Conservation (phyloP, 2,888 invertebrate genomes). For the Siphlonurus alternatus region DNA sequence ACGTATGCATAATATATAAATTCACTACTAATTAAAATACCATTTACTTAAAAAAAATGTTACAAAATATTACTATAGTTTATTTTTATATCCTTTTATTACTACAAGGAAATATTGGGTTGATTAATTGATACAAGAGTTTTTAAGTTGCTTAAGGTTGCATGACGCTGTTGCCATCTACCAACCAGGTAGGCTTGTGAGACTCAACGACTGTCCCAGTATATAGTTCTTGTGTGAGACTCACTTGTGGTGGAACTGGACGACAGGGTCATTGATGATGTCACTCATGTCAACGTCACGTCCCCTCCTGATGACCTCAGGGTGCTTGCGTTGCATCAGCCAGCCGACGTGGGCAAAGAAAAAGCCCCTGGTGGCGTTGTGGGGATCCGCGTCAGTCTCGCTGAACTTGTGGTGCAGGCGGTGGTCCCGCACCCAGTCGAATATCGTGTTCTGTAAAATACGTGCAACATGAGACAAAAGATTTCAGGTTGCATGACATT, state of each 20-base stretch:
- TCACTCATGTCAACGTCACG: conserved; percentile 68
- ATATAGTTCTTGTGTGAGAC: too few relatives aligned
- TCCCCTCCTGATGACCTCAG: conserved; percentile 62
- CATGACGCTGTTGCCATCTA: too few relatives aligned
- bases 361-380: conserved; percentile 66
- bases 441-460: conserved; percentile 27
- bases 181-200: too few relatives aligned
- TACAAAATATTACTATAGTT: too few relatives aligned
- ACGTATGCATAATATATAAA: not conserved
- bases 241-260: conserved; percentile 61
- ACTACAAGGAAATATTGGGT: too few relatives aligned
- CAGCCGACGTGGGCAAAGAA: conserved; percentile 89
- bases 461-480: not conserved
- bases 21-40: not conserved
- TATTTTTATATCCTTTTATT: too few relatives aligned
- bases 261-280: conserved; percentile 54
- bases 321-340: conserved; percentile 80
- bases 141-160: too few relatives aligned
- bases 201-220: too few relatives aligned
- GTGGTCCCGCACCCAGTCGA: conserved; percentile 27
- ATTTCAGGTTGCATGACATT: not conserved
- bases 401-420: conserved; percentile 31
- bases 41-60: too few relatives aligned
- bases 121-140: too few relatives aligned
- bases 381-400: conserved; percentile 70